Evolutionary conservation across 2,888 invertebrate genomes (phyloP), one percentile per base, ranked within the genome.

Genomic region (Caenorhabditis wallacei): DNA sequence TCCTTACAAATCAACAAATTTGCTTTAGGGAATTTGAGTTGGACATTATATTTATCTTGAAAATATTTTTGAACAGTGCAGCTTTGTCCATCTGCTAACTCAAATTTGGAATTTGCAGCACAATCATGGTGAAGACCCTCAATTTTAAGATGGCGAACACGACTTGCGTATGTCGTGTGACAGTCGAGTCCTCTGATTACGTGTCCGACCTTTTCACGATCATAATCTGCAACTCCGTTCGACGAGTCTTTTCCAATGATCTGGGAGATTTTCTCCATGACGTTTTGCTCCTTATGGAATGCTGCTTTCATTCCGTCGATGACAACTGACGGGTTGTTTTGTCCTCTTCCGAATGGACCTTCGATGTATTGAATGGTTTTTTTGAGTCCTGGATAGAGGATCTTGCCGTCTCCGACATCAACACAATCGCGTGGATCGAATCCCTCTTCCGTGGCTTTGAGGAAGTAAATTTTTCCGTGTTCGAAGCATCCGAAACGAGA

Each of bases 241-340:
- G 37, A n/a, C 2, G 46, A 43, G 7, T 57, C 53, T 22, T 69
- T 71, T 2, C 43, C 16, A 3, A 57, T n/a, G 20, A 84, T 80
- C 1, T 43, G 26, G 8, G 26, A 22, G 11, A 74, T 66, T 40
- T 87, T 87, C 5, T 83, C 71, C n/a, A 75, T 8, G 0, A 87
- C 63, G 4, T 51, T 22, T 37, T 84, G 72, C 10, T 68, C 46
- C 13, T 64, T 71, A 72, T 88, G 87, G 79, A 88, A 88, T 0
- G 84, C 85, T 10, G 85, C 78, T 70, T 87, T 85, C 84, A 84
- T 88, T 79, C 84, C 61, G 26, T 87, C 87, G 22, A 85, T 64
- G 3, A 86, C 80, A 13, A 87, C 8, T 4, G 81, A 76, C 10
- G 85, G 79, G 37, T 83, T 83, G 59, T 79, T 80, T 22, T 84